Percentiles rank a stretch among this genome's conserved stretches.
Conservation (phyloP, 2,113 vertebrate genomes). For the Daphoenositta chrysoptera region DNA sequence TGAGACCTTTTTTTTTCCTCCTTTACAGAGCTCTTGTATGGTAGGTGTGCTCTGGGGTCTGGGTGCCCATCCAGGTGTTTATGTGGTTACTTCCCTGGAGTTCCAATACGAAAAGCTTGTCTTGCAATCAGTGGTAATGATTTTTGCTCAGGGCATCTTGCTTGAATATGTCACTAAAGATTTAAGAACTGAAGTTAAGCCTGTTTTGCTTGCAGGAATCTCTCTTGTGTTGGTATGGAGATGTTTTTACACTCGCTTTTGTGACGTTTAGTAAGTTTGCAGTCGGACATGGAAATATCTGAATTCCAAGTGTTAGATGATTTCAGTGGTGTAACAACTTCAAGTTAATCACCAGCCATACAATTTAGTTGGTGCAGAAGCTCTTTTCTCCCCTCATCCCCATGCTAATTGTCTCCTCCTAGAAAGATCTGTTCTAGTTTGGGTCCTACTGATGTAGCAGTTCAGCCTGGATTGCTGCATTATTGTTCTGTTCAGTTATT, state of each 20-base stretch:
- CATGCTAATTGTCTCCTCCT: neutral
- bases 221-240: neutral
- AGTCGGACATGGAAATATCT: neutral
- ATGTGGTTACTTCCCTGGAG: neutral
- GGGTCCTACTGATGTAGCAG: neutral
- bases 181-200: neutral
- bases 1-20: neutral
- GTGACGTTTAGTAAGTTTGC: neutral
- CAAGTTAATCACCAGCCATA: neutral
- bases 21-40: neutral
- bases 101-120: neutral
- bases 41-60: neutral
- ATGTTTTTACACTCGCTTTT: neutral
- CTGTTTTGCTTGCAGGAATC: neutral
- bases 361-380: neutral
- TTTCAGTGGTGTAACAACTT: neutral
- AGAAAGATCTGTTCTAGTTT: neutral
- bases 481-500: neutral
- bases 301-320: neutral
- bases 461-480: neutral
- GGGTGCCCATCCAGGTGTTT: neutral
- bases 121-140: neutral
- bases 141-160: neutral
- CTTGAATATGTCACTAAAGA: neutral
- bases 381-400: neutral